Evolutionary conservation across 2,888 invertebrate species (phyloP), one percentile per base, ranked within the genome.

Genomic region (Ennomos erosarius): DNA sequence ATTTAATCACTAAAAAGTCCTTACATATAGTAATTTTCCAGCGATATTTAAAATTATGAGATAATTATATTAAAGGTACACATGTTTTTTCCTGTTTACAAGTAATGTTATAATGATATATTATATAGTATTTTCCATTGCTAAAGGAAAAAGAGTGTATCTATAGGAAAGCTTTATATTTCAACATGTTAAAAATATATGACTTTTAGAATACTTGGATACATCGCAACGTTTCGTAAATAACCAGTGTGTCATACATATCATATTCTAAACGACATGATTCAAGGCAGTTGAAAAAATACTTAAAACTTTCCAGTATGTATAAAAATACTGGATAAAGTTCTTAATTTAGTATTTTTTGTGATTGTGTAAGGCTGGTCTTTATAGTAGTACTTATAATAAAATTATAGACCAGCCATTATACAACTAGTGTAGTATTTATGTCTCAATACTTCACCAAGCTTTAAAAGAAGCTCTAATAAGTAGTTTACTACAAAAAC

Each of bases 171-270:
- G 48, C 26, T 44, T 36, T 35, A 40, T 38, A 58, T 40, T 39
- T 47, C 37, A 53, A 59, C 40, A 40, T 66, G 38, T 62, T 61
- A 52, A 64, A 67, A 68, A 59, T 60, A 64, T 59, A 63, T 40
- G 59, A 66, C 60, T 65, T 49, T 60, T 55, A 45, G 36, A 49
- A 55, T 36, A 46, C 58, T 57, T 59, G 64, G 1, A 60, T 59
- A 62, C 55, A 42, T 47, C 45, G 38, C 53, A 42, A 50, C 45
- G 38, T 43, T 63, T 64, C 62, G 26, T 55, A 71, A 74, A 75
- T 70, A 76, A 49, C 68, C 49, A 46, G 59, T 68, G 68, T 69
- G 69, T 75, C 68, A 71, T 67, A 67, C 68, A 71, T 67, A 67
- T 59, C 62, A 59, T 56, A 65, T 68, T 59, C 34, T 51, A 42